phyloP scores from a whole-genome alignment of 2,113 vertebrate species.

The Nestor notabilis region DNA sequence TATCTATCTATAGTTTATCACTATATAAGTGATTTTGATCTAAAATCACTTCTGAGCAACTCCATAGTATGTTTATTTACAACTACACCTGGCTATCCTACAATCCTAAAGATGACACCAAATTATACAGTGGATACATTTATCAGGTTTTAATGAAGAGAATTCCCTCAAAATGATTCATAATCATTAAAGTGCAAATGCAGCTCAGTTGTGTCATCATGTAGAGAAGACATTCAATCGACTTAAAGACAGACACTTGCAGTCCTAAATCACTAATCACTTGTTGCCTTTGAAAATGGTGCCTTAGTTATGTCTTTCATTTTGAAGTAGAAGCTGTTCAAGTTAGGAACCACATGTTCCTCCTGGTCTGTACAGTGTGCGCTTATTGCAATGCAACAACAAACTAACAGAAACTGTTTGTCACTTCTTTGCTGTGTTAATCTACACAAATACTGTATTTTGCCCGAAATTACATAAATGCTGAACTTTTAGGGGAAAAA shows the following conservation, averaged over 20 bases:
- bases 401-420: background rate
- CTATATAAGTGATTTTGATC: too few relatives aligned
- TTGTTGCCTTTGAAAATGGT: background rate
- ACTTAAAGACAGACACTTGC: background rate
- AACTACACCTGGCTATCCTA: background rate
- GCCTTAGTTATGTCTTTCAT: background rate
- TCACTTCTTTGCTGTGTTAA: background rate
- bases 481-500: background rate
- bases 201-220: background rate
- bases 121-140: background rate
- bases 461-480: background rate
- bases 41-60: background rate
- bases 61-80: background rate
- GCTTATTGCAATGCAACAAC: background rate
- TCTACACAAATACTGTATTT: background rate
- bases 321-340: background rate
- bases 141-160: background rate
- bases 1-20: too few relatives aligned
- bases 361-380: accelerated
- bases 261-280: background rate
- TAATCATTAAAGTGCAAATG: background rate
- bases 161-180: background rate
- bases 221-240: background rate
- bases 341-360: background rate
- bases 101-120: background rate